Conservation (phyloP, 2,797 vertebrate species). For the Myiotriccus ornatus region DNA sequence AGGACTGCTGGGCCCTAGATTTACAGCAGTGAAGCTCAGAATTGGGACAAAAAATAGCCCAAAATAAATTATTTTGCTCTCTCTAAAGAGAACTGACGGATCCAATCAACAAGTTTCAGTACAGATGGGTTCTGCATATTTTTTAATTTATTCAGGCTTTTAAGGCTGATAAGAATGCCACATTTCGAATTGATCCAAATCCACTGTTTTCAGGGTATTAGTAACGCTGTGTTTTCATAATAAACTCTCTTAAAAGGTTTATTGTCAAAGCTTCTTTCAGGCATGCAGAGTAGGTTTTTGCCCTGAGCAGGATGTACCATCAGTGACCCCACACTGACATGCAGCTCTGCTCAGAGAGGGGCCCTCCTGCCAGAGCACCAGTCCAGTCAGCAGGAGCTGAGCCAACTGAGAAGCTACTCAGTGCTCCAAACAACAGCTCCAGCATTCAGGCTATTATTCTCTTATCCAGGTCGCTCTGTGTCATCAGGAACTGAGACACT, state of each 20-base stretch:
- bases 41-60: not conserved
- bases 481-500: not conserved
- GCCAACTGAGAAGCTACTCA: not conserved
- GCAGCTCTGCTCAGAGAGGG: not conserved
- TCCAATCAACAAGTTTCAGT: slow-evolving; percentile 40
- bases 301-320: slow-evolving; percentile 11
- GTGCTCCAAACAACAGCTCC: not conserved
- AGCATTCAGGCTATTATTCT: not conserved
- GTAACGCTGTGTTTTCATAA: slow-evolving; percentile 15
- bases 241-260: slow-evolving; percentile 41
- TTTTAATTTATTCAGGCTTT: slow-evolving; percentile 50
- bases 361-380: not conserved
- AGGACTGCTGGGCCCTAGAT: not conserved
- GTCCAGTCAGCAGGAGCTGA: not conserved
- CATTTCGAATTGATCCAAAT: slow-evolving; percentile 17
- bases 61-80: not conserved
- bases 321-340: slow-evolving; percentile 11
- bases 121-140: slow-evolving; percentile 40
- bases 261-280: slow-evolving; percentile 47
- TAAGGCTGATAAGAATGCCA: slow-evolving; percentile 5
- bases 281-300: slow-evolving; percentile 27
- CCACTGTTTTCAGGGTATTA: slow-evolving; percentile 31
- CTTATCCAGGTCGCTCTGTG: not conserved
- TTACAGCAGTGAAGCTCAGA: not conserved
- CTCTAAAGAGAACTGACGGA: slow-evolving; percentile 6